These are phyloP conservation scores for Neostethus bicornis DNA, from an alignment of 2,797 vertebrate genomes.

Conservation along the genomic window DNA sequence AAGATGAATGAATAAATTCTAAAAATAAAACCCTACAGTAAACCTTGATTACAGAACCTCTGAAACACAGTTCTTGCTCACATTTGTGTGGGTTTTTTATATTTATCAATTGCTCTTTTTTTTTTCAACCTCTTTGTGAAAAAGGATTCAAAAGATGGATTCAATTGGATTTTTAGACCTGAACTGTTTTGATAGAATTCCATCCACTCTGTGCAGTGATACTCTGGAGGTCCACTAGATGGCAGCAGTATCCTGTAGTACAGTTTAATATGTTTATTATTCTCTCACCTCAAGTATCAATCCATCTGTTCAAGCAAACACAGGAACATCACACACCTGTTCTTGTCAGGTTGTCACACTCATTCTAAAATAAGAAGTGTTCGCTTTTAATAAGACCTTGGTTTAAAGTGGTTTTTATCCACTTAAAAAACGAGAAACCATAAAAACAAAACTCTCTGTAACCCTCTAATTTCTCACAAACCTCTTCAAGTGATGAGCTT, in stretches of 20 bases:
- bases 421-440: constrained; percentile 26
- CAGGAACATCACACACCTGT: constrained; percentile 25
- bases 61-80: too few relatives aligned
- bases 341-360: constrained; percentile 19
- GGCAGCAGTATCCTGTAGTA: constrained; percentile 20
- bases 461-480: constrained; percentile 67
- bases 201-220: neutral
- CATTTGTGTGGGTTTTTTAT: too few relatives aligned
- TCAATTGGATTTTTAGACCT: too few relatives aligned
- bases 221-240: constrained; percentile 48
- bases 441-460: constrained; percentile 32
- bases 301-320: constrained; percentile 7
- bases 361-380: constrained; percentile 14
- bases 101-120: too few relatives aligned
- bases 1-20: too few relatives aligned
- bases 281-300: constrained; percentile 11
- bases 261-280: neutral
- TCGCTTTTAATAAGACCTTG: constrained; percentile 11
- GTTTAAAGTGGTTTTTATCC: too few relatives aligned
- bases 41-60: too few relatives aligned
- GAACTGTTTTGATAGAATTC: neutral
- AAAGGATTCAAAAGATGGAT: too few relatives aligned
- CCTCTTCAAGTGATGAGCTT: constrained; percentile 63
- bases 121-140: too few relatives aligned
- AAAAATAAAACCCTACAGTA: too few relatives aligned